Conservation (phyloP, 2,888 invertebrate genomes). For the Scaptomyza parva region DNA sequence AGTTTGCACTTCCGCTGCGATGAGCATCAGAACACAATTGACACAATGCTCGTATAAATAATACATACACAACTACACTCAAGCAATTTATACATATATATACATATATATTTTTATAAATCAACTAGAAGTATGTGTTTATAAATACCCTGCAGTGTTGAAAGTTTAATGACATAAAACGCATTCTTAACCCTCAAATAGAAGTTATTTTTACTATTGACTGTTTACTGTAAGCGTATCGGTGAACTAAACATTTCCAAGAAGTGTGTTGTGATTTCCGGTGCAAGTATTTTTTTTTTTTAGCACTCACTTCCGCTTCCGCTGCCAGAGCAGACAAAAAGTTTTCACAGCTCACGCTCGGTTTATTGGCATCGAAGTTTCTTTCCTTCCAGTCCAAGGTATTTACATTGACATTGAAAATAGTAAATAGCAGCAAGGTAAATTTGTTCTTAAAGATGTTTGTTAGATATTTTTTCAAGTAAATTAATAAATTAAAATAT, state of each 20-base stretch:
- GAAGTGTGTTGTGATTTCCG: constrained; percentile 67
- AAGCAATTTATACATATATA: not conserved
- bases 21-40: constrained; percentile 31
- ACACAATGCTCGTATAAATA: constrained; percentile 16
- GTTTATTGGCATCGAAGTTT: not conserved
- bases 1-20: constrained; percentile 67
- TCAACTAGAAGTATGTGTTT: not conserved
- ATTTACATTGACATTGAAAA: constrained; percentile 16
- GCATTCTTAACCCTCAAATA: not conserved
- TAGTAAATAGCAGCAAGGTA: not conserved
- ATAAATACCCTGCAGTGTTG: not conserved
- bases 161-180: no score
- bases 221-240: constrained; percentile 27
- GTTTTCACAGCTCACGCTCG: constrained; percentile 31
- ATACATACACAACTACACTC: not conserved
- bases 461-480: not conserved
- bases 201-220: not conserved
- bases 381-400: not conserved
- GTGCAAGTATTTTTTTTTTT: constrained; percentile 55
- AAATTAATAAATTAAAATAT: no score
- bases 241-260: not conserved
- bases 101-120: not conserved
- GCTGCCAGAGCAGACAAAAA: constrained; percentile 64
- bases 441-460: not conserved
- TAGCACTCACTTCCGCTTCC: constrained; percentile 64